Evolutionary conservation across 2,888 invertebrate genomes (phyloP).

Genomic region (Tetheella fluctuosa): DNA sequence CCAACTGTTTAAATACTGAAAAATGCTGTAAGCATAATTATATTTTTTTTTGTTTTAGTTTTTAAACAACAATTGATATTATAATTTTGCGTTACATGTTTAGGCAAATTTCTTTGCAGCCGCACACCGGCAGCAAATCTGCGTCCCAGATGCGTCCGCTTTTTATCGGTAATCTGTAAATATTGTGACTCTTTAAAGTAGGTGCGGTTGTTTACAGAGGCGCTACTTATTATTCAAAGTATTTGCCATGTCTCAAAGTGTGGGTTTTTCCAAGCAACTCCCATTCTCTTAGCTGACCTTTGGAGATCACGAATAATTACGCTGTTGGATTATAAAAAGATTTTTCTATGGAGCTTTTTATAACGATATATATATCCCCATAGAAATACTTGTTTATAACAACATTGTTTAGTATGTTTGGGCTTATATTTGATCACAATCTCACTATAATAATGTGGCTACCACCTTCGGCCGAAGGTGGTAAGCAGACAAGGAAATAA

Average conservation of each 20-base stretch:
- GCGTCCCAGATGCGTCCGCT: conserved; percentile 59
- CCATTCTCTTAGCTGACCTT: not conserved
- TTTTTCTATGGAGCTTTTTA: not conserved
- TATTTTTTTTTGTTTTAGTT: not conserved
- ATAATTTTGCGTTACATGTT: conserved; percentile 16
- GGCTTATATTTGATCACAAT: too few species aligned
- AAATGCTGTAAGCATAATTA: not conserved
- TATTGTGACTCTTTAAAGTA: conserved; percentile 58
- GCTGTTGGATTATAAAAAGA: not conserved
- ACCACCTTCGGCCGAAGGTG: too few species aligned
- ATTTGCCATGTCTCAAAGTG: not conserved
- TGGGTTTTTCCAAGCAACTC: not conserved
- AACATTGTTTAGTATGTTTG: too few species aligned
- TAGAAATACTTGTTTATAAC: too few species aligned
- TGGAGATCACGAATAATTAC: not conserved
- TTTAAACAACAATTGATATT: conserved; percentile 10
- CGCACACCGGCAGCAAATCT: conserved; percentile 40
- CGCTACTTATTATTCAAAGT: conserved; percentile 16
- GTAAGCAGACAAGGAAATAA: too few species aligned
- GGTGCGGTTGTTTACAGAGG: conserved; percentile 25
- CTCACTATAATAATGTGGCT: too few species aligned
- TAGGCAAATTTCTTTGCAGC: not conserved
- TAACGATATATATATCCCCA: too few species aligned
- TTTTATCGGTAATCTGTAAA: conserved; percentile 51
- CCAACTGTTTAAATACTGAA: too few species aligned